Evolutionary conservation across 2,113 vertebrate species (phyloP).

Genomic region (Megaptera novaeangliae): DNA sequence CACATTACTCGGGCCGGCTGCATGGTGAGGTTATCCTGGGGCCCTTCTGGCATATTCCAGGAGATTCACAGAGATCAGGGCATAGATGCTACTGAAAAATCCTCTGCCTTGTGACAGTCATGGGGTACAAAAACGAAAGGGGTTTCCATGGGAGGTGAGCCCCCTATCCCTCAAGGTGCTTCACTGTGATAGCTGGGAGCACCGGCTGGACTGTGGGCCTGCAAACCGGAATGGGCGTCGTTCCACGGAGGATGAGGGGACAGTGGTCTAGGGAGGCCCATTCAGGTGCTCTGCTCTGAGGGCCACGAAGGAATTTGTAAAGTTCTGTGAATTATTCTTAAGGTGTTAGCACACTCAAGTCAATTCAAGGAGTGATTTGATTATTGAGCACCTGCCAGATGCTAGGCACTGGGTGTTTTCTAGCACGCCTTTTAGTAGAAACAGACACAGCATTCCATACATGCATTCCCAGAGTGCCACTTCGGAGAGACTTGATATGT

Average conservation of each 20-base stretch:
- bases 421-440: neutral
- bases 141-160: neutral
- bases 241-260: neutral
- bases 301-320: neutral
- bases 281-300: neutral
- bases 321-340: neutral
- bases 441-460: neutral
- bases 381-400: neutral
- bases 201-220: neutral
- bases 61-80: neutral
- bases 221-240: neutral
- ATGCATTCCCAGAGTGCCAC: neutral
- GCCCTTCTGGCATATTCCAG: neutral
- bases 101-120: neutral
- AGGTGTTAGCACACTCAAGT: neutral
- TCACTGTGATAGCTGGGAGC: neutral
- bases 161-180: neutral
- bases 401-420: neutral
- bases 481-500: neutral
- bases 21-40: neutral
- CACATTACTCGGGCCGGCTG: neutral
- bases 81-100: neutral
- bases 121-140: neutral
- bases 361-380: neutral
- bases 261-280: neutral